Conservation (phyloP, 1,140 invertebrate genomes). For the Drosophila orosa region DNA sequence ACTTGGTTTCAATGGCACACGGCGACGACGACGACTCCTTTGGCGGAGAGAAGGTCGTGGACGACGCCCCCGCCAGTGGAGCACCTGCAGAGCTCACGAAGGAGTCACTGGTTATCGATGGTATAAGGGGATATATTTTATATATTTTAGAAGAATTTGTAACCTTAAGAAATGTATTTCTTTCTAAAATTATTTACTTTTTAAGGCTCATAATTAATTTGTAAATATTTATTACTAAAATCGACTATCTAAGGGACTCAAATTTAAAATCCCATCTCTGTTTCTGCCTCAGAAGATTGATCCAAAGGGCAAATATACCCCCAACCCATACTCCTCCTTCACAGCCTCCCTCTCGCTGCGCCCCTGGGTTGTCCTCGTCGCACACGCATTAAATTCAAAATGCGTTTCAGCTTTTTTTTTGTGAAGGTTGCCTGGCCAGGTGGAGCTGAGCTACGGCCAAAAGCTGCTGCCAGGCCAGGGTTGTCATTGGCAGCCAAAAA, state of each 20-base stretch:
- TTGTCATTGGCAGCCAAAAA: slow-evolving; percentile 71
- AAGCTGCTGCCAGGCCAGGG: slow-evolving; percentile 66
- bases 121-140: background rate
- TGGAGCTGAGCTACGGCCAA: slow-evolving; percentile 49
- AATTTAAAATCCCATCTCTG: background rate
- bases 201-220: too few relatives aligned
- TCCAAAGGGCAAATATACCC: slow-evolving; percentile 33
- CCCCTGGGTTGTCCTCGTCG: slow-evolving; percentile 40
- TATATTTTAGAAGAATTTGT: too few relatives aligned
- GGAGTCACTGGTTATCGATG: background rate
- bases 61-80: slow-evolving; percentile 34
- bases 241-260: background rate
- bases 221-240: background rate
- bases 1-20: slow-evolving; percentile 74
- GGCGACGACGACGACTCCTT: slow-evolving; percentile 47
- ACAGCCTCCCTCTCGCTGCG: background rate
- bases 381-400: slow-evolving; percentile 77
- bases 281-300: slow-evolving; percentile 58
- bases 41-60: slow-evolving; percentile 68
- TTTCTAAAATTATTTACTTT: background rate
- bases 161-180: too few relatives aligned
- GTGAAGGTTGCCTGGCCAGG: slow-evolving; percentile 69
- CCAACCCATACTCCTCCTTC: background rate
- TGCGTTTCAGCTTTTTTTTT: slow-evolving; percentile 67
- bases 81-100: slow-evolving; percentile 2